Base-by-base conservation (phyloP, 2,113 vertebrate species). In the Microtus montanus region DNA sequence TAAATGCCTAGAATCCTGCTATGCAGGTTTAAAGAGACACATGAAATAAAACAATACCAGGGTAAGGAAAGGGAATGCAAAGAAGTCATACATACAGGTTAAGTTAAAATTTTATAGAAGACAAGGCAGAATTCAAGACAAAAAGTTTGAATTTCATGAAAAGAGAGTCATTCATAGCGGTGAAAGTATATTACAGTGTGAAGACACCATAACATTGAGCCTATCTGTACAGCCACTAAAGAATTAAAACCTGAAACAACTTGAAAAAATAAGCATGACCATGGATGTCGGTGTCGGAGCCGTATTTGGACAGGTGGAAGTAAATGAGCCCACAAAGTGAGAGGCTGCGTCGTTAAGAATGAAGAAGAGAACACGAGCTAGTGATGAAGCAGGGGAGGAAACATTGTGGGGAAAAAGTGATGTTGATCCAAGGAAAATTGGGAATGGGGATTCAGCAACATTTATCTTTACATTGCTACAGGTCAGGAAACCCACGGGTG, bases 61-160 rank as follows among this genome's bases (percentile, higher is more conserved):
- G 74, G 75, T 91, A 77, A 95, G 73, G 71, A 24, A 44, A 90
- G 90, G 88, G 17, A 7, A 28, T 80, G 19, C 64, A 80, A 88
- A 84, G 26, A 38, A 88, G 71, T 84, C 87, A 86, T 79, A 47
- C n/a, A 49, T 28, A 85, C 84, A 70, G 75, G 44, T 78, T 66
- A 61, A 80, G 64, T 85, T 88, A 33, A 92, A 88, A 82, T 68
- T 78, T 24, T 94, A 15, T 90, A 47, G 85, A 41, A 92, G 33
- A 61, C 1, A 85, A 79, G 26, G 82, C n/a, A 93, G 19, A 86
- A 71, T 84, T 90, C 30, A 90, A 89, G 70, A 19, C 2, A 93
- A 80, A 94, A 63, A 35, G 5, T 7, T 82, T 87, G 49, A 71
- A 20, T 89, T 64, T 91, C 24, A 15, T 41, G 87, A 44, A 84